Conservation (phyloP, 2,113 vertebrate species). For the Drymodes brunneopygia region DNA sequence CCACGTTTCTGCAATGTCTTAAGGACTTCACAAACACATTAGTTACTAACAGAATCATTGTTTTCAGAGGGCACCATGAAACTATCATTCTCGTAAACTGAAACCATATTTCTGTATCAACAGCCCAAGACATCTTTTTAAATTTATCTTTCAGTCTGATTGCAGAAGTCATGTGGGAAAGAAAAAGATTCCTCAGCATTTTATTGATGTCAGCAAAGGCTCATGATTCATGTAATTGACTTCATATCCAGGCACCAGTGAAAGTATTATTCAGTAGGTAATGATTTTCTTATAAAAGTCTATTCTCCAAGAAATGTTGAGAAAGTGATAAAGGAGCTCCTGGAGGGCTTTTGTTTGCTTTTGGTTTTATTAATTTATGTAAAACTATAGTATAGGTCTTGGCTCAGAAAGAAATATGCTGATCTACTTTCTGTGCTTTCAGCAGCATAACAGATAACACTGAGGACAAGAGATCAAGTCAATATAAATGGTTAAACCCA, state of each 20-base stretch:
- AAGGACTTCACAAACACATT: background rate
- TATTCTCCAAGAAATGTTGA: background rate
- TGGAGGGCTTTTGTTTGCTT: slow-evolving; percentile 26
- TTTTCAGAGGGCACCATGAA: background rate
- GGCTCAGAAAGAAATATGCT: background rate
- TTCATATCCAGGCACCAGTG: background rate
- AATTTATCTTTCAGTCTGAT: background rate
- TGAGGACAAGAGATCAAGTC: background rate
- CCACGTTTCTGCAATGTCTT: background rate
- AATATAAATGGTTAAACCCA: background rate
- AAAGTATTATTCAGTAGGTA: background rate
- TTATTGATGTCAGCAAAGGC: background rate
- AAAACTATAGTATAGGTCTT: background rate
- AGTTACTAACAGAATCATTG: background rate
- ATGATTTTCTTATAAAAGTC: slow-evolving; percentile 15
- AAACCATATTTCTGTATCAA: background rate
- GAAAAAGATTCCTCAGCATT: background rate
- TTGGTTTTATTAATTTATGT: slow-evolving; percentile 12
- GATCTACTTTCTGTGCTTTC: background rate
- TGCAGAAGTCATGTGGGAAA: background rate
- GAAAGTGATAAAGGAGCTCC: slow-evolving; percentile 7
- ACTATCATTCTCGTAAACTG: background rate
- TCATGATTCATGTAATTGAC: slow-evolving; percentile 1
- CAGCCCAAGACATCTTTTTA: background rate
- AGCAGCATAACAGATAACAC: background rate